Evolutionary conservation across 1,140 invertebrate species (phyloP).

Genomic region (Eulimnadia texana): DNA sequence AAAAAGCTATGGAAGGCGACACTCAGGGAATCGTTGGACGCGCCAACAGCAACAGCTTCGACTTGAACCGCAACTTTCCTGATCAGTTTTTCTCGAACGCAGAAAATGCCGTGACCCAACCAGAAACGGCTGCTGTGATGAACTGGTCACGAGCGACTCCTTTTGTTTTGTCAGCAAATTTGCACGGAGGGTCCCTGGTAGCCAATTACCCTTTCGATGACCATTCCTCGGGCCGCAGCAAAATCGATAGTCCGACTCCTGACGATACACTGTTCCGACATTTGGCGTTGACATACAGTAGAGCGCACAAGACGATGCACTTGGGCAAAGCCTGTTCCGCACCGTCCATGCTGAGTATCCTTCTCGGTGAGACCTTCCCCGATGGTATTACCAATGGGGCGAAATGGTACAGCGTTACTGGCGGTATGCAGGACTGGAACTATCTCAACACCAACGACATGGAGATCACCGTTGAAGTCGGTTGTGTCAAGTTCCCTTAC

Average conservation of each 20-base stretch:
- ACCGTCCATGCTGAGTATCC: slow-evolving; percentile 26
- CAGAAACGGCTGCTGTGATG: slow-evolving; percentile 84
- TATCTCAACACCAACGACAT: slow-evolving; percentile 83
- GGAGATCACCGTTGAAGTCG: slow-evolving; percentile 87
- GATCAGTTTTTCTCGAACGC: slow-evolving; percentile 59
- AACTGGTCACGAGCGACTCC: slow-evolving; percentile 70
- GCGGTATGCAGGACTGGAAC: slow-evolving; percentile 99
- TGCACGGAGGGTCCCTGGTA: slow-evolving; percentile 86
- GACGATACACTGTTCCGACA: slow-evolving; percentile 74
- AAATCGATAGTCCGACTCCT: slow-evolving; percentile 42
- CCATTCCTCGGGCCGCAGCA: slow-evolving; percentile 28
- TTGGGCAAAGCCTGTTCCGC: slow-evolving; percentile 49
- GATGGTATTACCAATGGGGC: slow-evolving; percentile 86
- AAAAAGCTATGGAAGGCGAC: slow-evolving; percentile 46
- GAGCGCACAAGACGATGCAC: slow-evolving; percentile 64
- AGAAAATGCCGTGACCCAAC: slow-evolving; percentile 48
- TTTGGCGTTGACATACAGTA: slow-evolving; percentile 63
- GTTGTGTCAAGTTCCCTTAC: slow-evolving; percentile 81
- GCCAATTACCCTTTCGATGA: slow-evolving; percentile 91
- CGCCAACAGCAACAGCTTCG: slow-evolving; percentile 63
- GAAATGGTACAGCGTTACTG: slow-evolving; percentile 70
- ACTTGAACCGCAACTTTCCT: slow-evolving; percentile 95
- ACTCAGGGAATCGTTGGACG: slow-evolving; percentile 49
- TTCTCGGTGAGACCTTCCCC: slow-evolving; percentile 44
- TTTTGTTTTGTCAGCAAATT: slow-evolving; percentile 91